phyloP scores from a whole-genome alignment of 2,113 vertebrate species.

The Siniperca chuatsi region DNA sequence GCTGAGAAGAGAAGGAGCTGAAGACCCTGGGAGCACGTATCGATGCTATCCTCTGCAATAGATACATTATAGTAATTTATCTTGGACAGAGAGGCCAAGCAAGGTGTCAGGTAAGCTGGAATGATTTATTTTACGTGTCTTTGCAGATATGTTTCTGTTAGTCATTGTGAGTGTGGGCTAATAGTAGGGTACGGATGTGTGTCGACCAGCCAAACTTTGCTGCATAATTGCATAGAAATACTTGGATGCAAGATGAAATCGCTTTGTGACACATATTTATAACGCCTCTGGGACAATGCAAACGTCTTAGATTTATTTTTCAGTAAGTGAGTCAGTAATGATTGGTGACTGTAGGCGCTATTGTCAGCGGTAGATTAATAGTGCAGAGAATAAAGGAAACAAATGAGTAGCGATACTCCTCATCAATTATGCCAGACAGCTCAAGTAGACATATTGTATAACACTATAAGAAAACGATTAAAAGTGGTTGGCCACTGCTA shows the following conservation, averaged over 20 bases:
- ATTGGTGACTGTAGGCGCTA: constrained; percentile 17
- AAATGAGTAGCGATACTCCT: constrained; percentile 66
- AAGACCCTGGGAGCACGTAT: constrained; percentile 31
- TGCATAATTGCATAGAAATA: constrained; percentile 14
- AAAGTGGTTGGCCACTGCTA: constrained; percentile 75
- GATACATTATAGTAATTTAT: constrained; percentile 62
- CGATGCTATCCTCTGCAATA: constrained; percentile 64
- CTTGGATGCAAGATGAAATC: not conserved
- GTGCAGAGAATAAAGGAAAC: constrained; percentile 55
- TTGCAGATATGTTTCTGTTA: constrained; percentile 10
- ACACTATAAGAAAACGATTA: constrained; percentile 76
- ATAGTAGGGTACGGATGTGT: not conserved
- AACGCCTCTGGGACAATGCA: constrained; percentile 16
- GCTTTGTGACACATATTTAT: constrained; percentile 29
- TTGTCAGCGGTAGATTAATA: constrained; percentile 50
- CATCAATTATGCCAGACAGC: constrained; percentile 74
- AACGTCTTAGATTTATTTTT: constrained; percentile 26
- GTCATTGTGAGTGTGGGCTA: not conserved
- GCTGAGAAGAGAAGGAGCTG: constrained; percentile 39
- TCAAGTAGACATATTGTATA: constrained; percentile 66
- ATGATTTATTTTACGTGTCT: not conserved
- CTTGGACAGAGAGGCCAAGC: constrained; percentile 69
- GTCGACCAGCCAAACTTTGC: constrained; percentile 53
- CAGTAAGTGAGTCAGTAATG: constrained; percentile 32
- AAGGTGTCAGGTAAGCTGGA: constrained; percentile 83